Evolutionary conservation across 2,797 vertebrate genomes (phyloP), one percentile per base, ranked within the genome.

Genomic region (Oreonectes daqikongensis): DNA sequence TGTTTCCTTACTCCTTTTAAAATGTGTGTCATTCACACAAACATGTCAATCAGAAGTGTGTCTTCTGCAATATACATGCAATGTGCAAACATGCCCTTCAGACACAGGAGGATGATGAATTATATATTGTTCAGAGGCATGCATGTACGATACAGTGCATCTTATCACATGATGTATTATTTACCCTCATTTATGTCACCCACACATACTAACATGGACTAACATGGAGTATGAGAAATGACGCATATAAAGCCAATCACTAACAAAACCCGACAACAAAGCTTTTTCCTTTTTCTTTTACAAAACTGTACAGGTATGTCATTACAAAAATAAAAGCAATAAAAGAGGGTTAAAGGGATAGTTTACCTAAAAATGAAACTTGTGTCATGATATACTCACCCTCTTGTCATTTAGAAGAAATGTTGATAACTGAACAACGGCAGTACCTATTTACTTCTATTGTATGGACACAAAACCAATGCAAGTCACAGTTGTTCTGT

Each of bases 51-150:
- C 4, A 17, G 14, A 42, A 28, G 32, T n/a, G 32, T 42, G 61
- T 53, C 61, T 55, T 74, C 35, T 65, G 72, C 48, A 55, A 42
- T 65, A 65, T 44, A 55, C 48, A 55, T 53, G 60, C 11, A 65
- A 15, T 40, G 32, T 52, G 60, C 17, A 65, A 74, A 65, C 48
- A 30, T 65, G 48, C 72, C 72, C 61, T 4, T 52, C 17, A 55
- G 61, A 53, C 7, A 55, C 35, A 30, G 11, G 42, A 40, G 53
- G 32, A 7, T 55, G 22, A 40, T 74, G 32, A 74, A 65, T 65
- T 42, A 55, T 74, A 18, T 74, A 55, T n/a, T 38, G 52, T 42
- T 32, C 32, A 42, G 61, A 42, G 24, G 30, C 18, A 74, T 42
- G 32, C 5, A 74, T 63, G 44, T 3, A 63, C 52, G 5, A 48